These are phyloP conservation scores for Vandiemenella viatica DNA, from an alignment of 2,888 invertebrate species.

Conservation along the genomic window DNA sequence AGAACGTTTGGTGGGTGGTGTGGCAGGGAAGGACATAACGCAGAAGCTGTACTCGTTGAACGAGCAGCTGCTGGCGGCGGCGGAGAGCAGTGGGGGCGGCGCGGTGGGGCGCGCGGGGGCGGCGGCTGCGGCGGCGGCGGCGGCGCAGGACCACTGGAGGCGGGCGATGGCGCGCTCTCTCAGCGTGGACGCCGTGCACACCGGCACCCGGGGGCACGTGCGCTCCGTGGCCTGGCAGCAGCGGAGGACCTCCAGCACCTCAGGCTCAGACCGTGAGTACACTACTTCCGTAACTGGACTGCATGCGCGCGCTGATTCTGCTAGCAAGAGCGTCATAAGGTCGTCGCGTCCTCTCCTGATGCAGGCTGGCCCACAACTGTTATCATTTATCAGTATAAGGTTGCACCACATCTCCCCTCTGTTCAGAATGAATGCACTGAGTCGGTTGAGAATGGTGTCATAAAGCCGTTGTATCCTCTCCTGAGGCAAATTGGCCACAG, in stretches of 20 bases:
- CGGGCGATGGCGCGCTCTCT: constrained; percentile 44
- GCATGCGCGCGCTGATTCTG: not conserved
- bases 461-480: too few species aligned
- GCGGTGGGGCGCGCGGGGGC: constrained; percentile 16
- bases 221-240: constrained; percentile 48
- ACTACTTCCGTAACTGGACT: not conserved
- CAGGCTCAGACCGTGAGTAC: constrained; percentile 30
- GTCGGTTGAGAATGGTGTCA: too few species aligned
- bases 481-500: too few species aligned
- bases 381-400: not conserved
- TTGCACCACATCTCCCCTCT: constrained; percentile 1
- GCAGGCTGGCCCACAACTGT: too few species aligned
- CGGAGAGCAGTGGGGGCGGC: constrained; percentile 30
- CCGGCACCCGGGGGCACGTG: constrained; percentile 57
- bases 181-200: constrained; percentile 64
- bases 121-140: constrained; percentile 24
- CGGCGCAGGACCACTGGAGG: constrained; percentile 21
- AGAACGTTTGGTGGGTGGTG: too few species aligned
- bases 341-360: too few species aligned
- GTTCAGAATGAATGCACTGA: too few species aligned
- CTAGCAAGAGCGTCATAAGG: too few species aligned
- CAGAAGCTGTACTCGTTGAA: constrained; percentile 70
- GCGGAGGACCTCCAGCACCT: constrained; percentile 28
- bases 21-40: constrained; percentile 61
- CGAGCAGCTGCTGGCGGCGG: constrained; percentile 44